These are phyloP conservation scores for Petrocephalus microphthalmus DNA, from an alignment of 2,113 vertebrate species.

Conservation along the genomic window DNA sequence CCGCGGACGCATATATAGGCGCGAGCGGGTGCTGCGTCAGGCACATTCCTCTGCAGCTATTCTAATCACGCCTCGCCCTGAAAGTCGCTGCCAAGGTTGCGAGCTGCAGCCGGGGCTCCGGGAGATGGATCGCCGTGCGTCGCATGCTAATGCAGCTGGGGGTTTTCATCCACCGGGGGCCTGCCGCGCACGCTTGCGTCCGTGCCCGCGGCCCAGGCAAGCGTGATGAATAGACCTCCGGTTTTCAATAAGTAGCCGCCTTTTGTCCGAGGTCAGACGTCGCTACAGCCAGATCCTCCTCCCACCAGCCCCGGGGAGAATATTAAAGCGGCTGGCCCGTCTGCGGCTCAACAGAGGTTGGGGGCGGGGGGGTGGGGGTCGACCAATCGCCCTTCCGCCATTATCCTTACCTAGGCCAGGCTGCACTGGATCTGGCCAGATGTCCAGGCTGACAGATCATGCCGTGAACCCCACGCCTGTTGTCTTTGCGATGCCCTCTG, in stretches of 20 bases:
- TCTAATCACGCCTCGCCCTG: background rate
- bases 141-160: background rate
- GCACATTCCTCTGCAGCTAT: background rate
- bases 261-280: slow-evolving; percentile 62
- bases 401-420: slow-evolving; percentile 25
- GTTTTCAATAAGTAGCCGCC: background rate
- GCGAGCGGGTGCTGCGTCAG: background rate
- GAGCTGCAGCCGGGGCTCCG: background rate
- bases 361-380: background rate
- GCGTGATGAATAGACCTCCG: slow-evolving; percentile 5
- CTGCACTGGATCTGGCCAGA: background rate
- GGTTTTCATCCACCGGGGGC: background rate
- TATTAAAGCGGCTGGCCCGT: slow-evolving; percentile 55
- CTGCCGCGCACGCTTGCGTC: background rate
- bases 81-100: background rate
- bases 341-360: background rate
- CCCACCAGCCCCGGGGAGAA: slow-evolving; percentile 53
- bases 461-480: background rate
- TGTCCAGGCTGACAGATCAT: background rate
- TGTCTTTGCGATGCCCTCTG: background rate
- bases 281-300: slow-evolving; percentile 55
- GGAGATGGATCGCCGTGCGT: background rate
- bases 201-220: background rate
- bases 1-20: background rate
- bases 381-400: background rate